Percentiles rank a stretch among this genome's conserved stretches.
Conservation (phyloP, 2,113 vertebrate genomes). For the Athene cunicularia region DNA sequence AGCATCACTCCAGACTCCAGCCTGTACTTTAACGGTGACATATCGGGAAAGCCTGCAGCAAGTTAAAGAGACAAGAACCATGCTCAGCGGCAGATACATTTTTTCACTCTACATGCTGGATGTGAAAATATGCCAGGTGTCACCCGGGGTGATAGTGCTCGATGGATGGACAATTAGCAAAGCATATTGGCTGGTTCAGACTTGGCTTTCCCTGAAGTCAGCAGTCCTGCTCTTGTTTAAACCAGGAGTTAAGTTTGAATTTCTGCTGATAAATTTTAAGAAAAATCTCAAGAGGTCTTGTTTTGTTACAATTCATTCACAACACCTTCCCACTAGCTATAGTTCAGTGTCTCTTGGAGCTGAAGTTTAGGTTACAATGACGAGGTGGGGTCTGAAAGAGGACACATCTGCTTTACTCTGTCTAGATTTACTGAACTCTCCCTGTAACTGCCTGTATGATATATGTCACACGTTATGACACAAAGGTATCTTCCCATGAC, state of each 20-base stretch:
- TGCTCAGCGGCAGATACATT: rapidly evolving
- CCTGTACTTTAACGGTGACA: not conserved
- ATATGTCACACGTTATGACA: not conserved
- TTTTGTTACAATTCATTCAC: rapidly evolving
- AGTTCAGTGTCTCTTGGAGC: not conserved
- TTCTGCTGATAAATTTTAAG: not conserved
- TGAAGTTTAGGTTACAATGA: not conserved
- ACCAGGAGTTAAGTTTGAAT: not conserved
- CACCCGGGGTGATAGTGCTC: rapidly evolving
- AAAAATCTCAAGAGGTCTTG: not conserved
- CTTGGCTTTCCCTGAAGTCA: not conserved
- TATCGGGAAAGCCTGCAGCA: not conserved
- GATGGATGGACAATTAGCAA: not conserved
- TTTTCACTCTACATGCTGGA: not conserved
- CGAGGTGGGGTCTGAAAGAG: not conserved
- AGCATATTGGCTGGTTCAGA: rapidly evolving
- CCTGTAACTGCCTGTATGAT: not conserved
- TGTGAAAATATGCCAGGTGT: rapidly evolving
- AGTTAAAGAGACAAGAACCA: not conserved
- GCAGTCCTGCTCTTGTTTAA: not conserved
- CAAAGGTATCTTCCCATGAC: not conserved
- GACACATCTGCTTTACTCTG: not conserved
- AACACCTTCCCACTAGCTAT: not conserved
- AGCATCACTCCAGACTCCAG: not conserved
- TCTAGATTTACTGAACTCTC: not conserved